Conservation (phyloP, 2,888 invertebrate species). For the Dichetophora obliterata region DNA sequence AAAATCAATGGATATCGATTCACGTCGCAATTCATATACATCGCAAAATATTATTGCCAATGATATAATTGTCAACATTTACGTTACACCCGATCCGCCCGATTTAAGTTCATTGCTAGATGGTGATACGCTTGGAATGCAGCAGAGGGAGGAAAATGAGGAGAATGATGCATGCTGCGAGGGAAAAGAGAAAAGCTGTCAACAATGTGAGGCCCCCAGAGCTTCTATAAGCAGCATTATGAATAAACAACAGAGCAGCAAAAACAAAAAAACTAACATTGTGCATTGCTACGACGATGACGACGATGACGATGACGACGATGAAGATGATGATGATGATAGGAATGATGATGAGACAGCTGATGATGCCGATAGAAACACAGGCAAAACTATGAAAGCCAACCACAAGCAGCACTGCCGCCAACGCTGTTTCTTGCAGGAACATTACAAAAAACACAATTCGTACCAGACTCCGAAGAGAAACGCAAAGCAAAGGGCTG, state of each 20-base stretch:
- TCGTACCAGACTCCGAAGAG: slow-evolving; percentile 6
- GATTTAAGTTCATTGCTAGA: slow-evolving; percentile 35
- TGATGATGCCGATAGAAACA: no score
- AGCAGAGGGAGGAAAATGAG: slow-evolving; percentile 6
- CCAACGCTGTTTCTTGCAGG: slow-evolving; percentile 42
- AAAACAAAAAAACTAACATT: background rate
- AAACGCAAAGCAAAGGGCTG: slow-evolving; percentile 27
- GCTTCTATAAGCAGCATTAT: background rate
- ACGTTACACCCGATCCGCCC: slow-evolving; percentile 46
- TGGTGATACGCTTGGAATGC: slow-evolving; percentile 17
- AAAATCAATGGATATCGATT: slow-evolving; percentile 5
- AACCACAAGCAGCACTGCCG: slow-evolving; percentile 22
- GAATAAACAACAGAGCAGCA: background rate
- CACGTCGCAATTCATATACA: slow-evolving; percentile 47
- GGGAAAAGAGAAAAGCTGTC: background rate
- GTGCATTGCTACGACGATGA: background rate
- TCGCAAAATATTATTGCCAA: slow-evolving; percentile 48
- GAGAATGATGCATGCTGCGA: background rate
- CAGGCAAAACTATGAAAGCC: background rate
- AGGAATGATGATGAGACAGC: background rate
- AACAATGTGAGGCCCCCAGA: slow-evolving; percentile 6
- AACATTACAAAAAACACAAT: slow-evolving; percentile 35
- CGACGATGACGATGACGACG: background rate
- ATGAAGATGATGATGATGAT: background rate
- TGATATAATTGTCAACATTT: slow-evolving; percentile 48